Conservation (phyloP, 2,888 invertebrate genomes). For the Lycaena phlaeas region DNA sequence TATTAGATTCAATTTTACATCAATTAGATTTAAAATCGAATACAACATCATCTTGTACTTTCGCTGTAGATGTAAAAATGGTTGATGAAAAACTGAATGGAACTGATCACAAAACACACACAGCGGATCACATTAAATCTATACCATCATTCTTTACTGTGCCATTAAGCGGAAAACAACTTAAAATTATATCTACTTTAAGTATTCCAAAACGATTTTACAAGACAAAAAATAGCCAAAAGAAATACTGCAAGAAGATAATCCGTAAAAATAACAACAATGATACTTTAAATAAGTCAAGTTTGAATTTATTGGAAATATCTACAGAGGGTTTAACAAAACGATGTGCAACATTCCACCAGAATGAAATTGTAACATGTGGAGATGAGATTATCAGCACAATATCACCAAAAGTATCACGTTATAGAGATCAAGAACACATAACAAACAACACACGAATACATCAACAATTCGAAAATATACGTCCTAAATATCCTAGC, state of each 20-base stretch:
- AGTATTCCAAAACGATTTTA: slow-evolving; percentile 38
- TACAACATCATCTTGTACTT: slow-evolving; percentile 35
- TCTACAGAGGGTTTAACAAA: slow-evolving; percentile 39
- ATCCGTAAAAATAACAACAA: slow-evolving; percentile 21
- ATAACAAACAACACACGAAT: no score
- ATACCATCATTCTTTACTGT: slow-evolving; percentile 27
- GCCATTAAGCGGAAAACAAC: slow-evolving; percentile 33
- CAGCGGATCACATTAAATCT: background rate
- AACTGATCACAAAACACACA: no score
- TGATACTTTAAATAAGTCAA: slow-evolving; percentile 29
- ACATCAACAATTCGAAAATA: no score
- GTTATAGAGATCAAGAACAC: no score
- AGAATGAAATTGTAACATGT: slow-evolving; percentile 5
- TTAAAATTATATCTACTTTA: slow-evolving; percentile 46
- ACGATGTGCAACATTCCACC: slow-evolving; percentile 27
- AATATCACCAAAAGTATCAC: no score
- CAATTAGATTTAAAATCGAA: slow-evolving; percentile 26
- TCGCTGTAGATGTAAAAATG: slow-evolving; percentile 32
- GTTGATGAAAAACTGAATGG: slow-evolving; percentile 28
- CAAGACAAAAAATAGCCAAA: slow-evolving; percentile 26
- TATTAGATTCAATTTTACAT: slow-evolving; percentile 38
- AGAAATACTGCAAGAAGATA: slow-evolving; percentile 19
- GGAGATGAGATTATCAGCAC: background rate
- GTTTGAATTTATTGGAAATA: slow-evolving; percentile 34
- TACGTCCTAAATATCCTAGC: no score